These are phyloP conservation scores for Pseudois nayaur DNA, from an alignment of 2,113 vertebrate species.

Conservation along the genomic window DNA sequence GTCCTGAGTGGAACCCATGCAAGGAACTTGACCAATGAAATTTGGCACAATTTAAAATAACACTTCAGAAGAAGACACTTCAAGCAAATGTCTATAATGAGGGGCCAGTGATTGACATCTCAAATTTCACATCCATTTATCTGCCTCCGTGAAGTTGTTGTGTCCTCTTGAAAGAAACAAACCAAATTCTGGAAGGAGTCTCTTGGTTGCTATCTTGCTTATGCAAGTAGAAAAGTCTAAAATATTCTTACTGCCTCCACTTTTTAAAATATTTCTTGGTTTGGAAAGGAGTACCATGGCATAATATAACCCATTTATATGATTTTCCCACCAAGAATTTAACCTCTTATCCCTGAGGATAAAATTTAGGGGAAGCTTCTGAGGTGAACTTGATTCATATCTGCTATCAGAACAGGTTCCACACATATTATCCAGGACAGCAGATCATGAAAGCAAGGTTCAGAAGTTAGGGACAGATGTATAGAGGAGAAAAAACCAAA, in stretches of 20 bases:
- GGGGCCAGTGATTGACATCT: not conserved
- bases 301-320: not conserved
- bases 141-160: not conserved
- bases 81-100: not conserved
- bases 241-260: not conserved
- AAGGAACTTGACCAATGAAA: not conserved
- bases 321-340: not conserved
- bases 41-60: not conserved
- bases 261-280: not conserved
- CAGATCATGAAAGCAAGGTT: not conserved
- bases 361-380: not conserved
- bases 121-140: not conserved
- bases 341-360: not conserved
- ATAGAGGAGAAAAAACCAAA: not conserved
- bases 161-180: not conserved
- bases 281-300: accelerated
- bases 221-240: not conserved
- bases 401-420: not conserved
- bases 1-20: not conserved
- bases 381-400: not conserved
- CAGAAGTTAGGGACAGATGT: too few relatives aligned
- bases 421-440: accelerated
- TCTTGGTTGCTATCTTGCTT: not conserved
- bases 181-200: not conserved
- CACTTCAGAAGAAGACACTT: not conserved